Percentiles rank a stretch among this genome's conserved stretches.
Evolutionary conservation across 1,140 invertebrate species (phyloP).

Genomic region (Papilio helenus): DNA sequence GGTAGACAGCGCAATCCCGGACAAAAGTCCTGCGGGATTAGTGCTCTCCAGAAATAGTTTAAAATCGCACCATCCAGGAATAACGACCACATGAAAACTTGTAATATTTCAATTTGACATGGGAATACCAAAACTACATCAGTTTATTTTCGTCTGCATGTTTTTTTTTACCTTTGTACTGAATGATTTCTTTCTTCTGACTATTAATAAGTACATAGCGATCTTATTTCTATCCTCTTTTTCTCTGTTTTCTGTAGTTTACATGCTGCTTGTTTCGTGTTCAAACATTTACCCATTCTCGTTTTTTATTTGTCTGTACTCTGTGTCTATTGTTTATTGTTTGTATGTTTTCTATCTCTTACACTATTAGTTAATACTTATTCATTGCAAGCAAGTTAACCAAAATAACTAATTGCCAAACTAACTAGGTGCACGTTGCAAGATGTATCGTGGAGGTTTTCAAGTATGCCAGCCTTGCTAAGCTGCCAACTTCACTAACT

Average conservation of each 20-base stretch:
- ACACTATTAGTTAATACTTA: neutral
- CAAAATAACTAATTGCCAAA: constrained; percentile 54
- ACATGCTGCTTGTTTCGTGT: neutral
- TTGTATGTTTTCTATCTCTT: neutral
- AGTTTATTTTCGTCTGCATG: neutral
- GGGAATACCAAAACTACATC: neutral
- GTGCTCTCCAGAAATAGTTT: constrained; percentile 31
- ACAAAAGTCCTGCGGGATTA: constrained; percentile 25
- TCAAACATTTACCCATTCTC: neutral
- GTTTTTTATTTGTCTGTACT: too few relatives aligned
- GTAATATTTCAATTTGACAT: neutral
- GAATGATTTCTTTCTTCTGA: neutral
- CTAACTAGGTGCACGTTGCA: constrained; percentile 46
- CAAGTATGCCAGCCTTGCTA: constrained; percentile 34
- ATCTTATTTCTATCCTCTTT: neutral
- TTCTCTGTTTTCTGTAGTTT: neutral
- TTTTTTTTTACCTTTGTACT: neutral
- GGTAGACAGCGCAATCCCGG: constrained; percentile 26
- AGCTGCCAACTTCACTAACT: constrained; percentile 41
- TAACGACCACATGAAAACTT: neutral
- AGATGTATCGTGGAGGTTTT: constrained; percentile 44
- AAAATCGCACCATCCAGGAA: constrained; percentile 7
- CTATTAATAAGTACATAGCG: neutral
- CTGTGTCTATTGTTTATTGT: neutral
- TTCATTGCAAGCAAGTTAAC: constrained; percentile 45